Evolutionary conservation across 2,888 invertebrate species (phyloP).

Genomic region (Embidobia sp.): DNA sequence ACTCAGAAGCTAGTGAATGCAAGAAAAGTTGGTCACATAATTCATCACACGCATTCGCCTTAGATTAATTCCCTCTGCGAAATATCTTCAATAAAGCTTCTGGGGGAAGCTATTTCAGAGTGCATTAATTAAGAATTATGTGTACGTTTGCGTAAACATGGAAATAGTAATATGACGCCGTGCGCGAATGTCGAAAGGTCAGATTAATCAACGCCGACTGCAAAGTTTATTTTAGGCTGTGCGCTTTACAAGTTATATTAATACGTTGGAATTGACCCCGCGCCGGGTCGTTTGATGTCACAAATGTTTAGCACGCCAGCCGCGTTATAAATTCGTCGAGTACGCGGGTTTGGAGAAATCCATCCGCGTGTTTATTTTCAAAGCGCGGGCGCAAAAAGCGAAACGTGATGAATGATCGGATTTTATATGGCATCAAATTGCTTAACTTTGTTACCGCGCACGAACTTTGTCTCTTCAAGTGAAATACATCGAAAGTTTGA

Average conservation of each 20-base stretch:
- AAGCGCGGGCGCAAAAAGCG: constrained; percentile 12
- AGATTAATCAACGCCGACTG: constrained; percentile 21
- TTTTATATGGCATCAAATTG: constrained; percentile 30
- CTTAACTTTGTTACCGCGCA: constrained; percentile 24
- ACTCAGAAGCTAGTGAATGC: no score
- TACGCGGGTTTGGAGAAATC: background rate
- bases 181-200: no score
- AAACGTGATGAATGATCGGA: constrained; percentile 24
- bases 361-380: constrained; percentile 14
- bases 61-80: no score
- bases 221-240: constrained; percentile 20
- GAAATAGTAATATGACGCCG: no score
- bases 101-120: no score
- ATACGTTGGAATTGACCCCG: constrained; percentile 12
- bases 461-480: constrained; percentile 22
- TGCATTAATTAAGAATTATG: no score
- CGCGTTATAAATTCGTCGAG: constrained; percentile 1
- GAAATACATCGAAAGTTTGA: constrained; percentile 30
- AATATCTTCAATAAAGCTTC: no score
- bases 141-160: no score
- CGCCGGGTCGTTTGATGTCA: constrained; percentile 22
- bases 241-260: constrained; percentile 24
- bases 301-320: constrained; percentile 9
- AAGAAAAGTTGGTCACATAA: no score
- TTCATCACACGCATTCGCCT: no score